Base-by-base conservation (phyloP, 2,113 vertebrate species). In the Tangachromis dhanisi region DNA sequence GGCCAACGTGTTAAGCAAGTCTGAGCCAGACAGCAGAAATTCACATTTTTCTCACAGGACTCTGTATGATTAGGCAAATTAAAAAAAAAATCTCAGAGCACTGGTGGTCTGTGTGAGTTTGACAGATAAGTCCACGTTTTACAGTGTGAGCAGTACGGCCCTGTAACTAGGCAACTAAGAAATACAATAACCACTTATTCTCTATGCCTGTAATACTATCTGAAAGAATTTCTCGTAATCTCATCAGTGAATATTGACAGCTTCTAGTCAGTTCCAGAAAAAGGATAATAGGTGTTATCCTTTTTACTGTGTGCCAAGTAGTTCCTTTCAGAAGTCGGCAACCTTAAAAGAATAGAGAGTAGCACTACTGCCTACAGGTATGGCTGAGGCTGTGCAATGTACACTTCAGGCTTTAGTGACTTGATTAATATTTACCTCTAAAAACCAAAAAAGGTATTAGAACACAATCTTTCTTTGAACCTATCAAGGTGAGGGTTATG, bases 81-180 rank as follows among this genome's bases (percentile, higher is more conserved):
- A 81, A 86, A 91, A 91, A 91, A 91, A 86, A 87, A 83, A 79
- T 83, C 66, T 86, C 63, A 54, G 79, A 61, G 86, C 13, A 8
- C 12, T 26, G 45, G 19, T 9, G 13, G 21, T 38, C 84, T 82
- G 17, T 38, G 57, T 29, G 83, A 21, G 35, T 76, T 84, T 81
- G 21, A 80, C 19, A 66, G 57, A 94, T 84, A 80, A 89, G 88
- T 83, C 19, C 53, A 38, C 29, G 47, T 81, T 84, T 90, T 83
- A 89, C 35, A 83, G 61, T 26, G 9, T 57, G 78, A 88, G 87
- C 71, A 38, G 78, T 31, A 2, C 59, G 13, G 73, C 42, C 14
- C 42, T 59, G 93, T 95, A 94, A 89, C 94, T 38, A 93, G 51
- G 94, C 92, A 94, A 95, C 93, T 24, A 92, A 82, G 86, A 88